A percentile compares a stretch with the other conserved stretches of the same genome.
phyloP scores from a whole-genome alignment of 2,113 vertebrate genomes.

The Mus musculus region GRCm39 chr8:124651001-124651500 shows the following conservation, averaged over 20 bases:
- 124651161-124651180: not conserved
- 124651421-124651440: not conserved
- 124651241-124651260: not conserved
- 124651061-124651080: not conserved
- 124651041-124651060: not conserved
- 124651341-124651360: too few species aligned
- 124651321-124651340: too few species aligned
- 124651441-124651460: not conserved
- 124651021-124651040: not conserved
- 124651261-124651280: not conserved
- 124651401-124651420: not conserved
- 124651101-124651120: not conserved
- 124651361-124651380: too few species aligned
- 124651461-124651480: not conserved
- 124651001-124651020: too few species aligned
- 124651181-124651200: not conserved
- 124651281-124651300: too few species aligned
- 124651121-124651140: not conserved
- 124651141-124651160: too few species aligned
- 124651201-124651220: not conserved
- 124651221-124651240: rapidly evolving
- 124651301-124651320: too few species aligned
- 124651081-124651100: not conserved
- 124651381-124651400: too few species aligned
- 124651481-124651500: not conserved